A percentile compares a stretch with the other conserved stretches of the same genome.
phyloP scores from a whole-genome alignment of 2,797 vertebrate genomes.

The Sphaeramia orbicularis region DNA sequence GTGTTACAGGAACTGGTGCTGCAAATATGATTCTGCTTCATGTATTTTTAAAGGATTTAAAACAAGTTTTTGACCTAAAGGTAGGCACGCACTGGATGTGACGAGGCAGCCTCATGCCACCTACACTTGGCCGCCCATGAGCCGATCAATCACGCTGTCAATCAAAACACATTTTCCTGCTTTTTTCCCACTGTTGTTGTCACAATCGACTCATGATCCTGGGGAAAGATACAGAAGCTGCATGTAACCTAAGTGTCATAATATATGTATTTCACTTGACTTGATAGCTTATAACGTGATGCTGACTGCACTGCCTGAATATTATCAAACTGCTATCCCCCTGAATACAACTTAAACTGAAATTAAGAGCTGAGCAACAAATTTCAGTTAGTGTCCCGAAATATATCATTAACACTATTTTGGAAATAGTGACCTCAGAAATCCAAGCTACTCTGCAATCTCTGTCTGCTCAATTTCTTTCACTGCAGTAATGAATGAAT shows the following conservation, averaged over 20 bases:
- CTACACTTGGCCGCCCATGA: constrained; percentile 13
- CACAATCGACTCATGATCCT: neutral
- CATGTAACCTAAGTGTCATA: neutral
- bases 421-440: constrained; percentile 23
- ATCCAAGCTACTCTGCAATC: constrained; percentile 5
- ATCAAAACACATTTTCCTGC: neutral
- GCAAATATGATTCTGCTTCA: neutral
- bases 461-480: constrained; percentile 32
- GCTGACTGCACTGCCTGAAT: neutral
- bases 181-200: neutral
- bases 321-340: too few species aligned
- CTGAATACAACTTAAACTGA: neutral
- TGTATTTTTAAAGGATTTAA: neutral
- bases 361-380: neutral
- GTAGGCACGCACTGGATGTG: neutral
- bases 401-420: neutral
- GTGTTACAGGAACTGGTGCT: neutral
- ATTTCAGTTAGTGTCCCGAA: neutral
- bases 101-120: neutral
- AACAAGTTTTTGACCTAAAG: constrained; percentile 9
- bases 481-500: constrained; percentile 46
- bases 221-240: neutral
- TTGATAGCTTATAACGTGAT: neutral
- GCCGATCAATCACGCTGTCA: constrained; percentile 10
- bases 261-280: neutral